phyloP scores from a whole-genome alignment of 2,888 invertebrate species.

The Eumerus sabulonum region DNA sequence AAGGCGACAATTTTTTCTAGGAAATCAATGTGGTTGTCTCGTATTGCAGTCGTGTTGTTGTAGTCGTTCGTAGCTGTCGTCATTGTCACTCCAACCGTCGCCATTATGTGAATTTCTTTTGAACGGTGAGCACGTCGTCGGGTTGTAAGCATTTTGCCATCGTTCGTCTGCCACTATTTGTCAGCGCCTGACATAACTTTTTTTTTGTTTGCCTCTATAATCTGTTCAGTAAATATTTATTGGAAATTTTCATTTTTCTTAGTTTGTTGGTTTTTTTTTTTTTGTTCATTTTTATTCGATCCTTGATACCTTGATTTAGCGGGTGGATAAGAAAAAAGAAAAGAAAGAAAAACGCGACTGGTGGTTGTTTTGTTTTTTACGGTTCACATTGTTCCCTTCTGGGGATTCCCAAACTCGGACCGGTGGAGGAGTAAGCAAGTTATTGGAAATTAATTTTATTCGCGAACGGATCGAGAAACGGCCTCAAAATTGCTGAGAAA shows the following conservation, averaged over 20 bases:
- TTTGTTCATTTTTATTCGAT: not conserved
- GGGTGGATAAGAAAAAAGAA: not conserved
- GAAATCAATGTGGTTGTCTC: conserved; percentile 52
- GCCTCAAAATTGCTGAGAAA: conserved; percentile 77
- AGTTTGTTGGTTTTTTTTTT: not conserved
- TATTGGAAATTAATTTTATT: conserved; percentile 17
- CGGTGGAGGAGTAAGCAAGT: conserved; percentile 23
- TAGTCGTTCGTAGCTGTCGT: conserved; percentile 14
- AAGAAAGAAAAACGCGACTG: not conserved
- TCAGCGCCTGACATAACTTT: conserved; percentile 54
- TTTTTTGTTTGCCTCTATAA: conserved; percentile 5
- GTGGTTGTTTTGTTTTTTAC: not conserved
- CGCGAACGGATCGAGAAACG: conserved; percentile 53
- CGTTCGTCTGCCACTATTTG: conserved; percentile 39
- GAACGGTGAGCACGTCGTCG: conserved; percentile 51
- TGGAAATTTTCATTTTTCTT: conserved; percentile 8
- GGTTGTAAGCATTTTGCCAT: conserved; percentile 32
- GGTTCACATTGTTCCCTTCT: too few relatives aligned
- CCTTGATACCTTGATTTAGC: too few relatives aligned
- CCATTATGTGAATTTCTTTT: conserved; percentile 64
- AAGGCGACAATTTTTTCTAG: conserved; percentile 27
- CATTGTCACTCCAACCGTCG: conserved; percentile 16
- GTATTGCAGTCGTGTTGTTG: conserved; percentile 18
- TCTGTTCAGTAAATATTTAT: conserved; percentile 5
- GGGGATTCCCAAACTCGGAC: conserved; percentile 16